Base-by-base conservation (phyloP, 1,140 invertebrate species). In the Aleiodes sp. region DNA sequence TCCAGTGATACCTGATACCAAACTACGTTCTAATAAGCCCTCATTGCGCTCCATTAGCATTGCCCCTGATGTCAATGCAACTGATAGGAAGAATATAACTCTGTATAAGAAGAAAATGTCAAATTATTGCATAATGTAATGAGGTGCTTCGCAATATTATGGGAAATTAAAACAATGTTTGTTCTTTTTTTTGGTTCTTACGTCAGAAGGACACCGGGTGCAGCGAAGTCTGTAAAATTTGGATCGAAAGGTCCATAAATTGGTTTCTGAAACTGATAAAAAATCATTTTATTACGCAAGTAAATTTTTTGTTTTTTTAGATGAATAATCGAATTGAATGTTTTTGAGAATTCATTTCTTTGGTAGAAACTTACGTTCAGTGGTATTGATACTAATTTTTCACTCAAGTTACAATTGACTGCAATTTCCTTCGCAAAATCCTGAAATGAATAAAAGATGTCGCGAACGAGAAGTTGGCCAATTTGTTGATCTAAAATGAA, bases 141-240 rank as follows among this genome's bases (percentile, higher is more conserved):
- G 2, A 7, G 21, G 12, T 33, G 4, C 4, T 33, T 33, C 9
- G 4, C 4, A 4, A 33, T 33, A 33, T 9, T 33, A 60, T 37
- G 35, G 29, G 14, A 21, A 2, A 39, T 14, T 41, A n/a, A 24
- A 4, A 73, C 31, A 6, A 39, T 46, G 9, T 3, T 21, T 33
- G 10, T 33, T 31, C 10, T 63, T 39, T 66, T 61, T 63, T 60
- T 71, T 31, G 33, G 12, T 52, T 33, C 89, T 90, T 84, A 95
- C 93, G 93, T 96, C 71, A 98, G 84, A 75, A 98, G 96, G 43
- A 98, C 91, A 71, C 96, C 96, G 16, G 96, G 96, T 3, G 96
- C 96, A 75, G 96, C 96, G 80, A 98, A 98, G 80, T 98, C 94
- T 0, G 95, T 97, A 78, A 98, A 97, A 75, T 94, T 95, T 0